Percentiles rank a stretch among this genome's conserved stretches.
These are phyloP conservation scores for Papilio protenor DNA, from an alignment of 2,888 invertebrate species.

Conservation along the genomic window DNA sequence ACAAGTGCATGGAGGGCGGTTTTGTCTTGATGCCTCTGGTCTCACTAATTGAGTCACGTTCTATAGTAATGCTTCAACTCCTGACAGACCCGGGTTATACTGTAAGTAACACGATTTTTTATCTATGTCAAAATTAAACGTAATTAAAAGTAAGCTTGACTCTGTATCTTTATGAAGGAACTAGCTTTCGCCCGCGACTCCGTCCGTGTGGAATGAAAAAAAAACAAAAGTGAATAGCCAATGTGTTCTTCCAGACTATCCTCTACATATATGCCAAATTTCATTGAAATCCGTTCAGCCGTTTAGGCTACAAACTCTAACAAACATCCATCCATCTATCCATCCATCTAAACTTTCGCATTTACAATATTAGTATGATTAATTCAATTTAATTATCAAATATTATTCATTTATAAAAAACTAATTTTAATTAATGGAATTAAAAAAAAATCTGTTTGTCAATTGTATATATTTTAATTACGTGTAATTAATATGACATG, in stretches of 20 bases:
- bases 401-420: background rate
- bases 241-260: too few relatives aligned
- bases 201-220: too few relatives aligned
- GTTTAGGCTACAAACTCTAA: too few relatives aligned
- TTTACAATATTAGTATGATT: too few relatives aligned
- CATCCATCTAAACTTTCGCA: too few relatives aligned
- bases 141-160: constrained; percentile 7
- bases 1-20: background rate
- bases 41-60: constrained; percentile 41
- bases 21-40: background rate
- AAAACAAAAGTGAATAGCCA: too few relatives aligned
- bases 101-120: background rate
- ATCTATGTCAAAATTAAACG: background rate
- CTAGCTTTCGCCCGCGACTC: too few relatives aligned
- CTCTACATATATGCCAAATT: too few relatives aligned
- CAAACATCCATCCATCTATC: too few relatives aligned
- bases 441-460: background rate
- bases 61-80: constrained; percentile 33
- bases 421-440: background rate
- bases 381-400: background rate
- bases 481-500: background rate
- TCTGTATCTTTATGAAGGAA: background rate
- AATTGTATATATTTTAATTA: background rate
- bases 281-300: too few relatives aligned
- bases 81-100: constrained; percentile 21